These are phyloP conservation scores for Achlya flavicornis DNA, from an alignment of 2,888 invertebrate species.

Conservation along the genomic window DNA sequence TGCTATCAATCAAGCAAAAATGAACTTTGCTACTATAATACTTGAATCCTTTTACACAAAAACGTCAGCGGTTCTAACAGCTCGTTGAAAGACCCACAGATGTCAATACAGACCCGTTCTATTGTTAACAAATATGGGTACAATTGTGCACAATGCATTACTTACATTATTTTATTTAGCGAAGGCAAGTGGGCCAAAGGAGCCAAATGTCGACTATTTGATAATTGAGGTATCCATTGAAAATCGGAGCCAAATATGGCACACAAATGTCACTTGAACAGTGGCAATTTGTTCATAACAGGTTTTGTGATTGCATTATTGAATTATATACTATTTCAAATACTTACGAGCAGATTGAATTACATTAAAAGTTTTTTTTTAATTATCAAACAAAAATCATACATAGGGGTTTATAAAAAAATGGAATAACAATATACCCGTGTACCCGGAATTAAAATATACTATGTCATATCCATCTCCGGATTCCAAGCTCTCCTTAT, in stretches of 20 bases:
- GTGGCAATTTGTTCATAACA: slow-evolving; percentile 19
- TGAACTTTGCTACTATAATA: background rate
- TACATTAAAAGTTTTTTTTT: background rate
- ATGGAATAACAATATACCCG: background rate
- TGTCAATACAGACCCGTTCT: slow-evolving; percentile 67
- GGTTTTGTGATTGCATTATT: background rate
- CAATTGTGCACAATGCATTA: slow-evolving; percentile 75
- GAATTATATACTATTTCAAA: background rate
- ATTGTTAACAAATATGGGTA: slow-evolving; percentile 80
- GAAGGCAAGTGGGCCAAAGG: slow-evolving; percentile 59
- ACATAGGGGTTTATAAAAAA: no score
- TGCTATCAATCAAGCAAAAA: slow-evolving; percentile 1
- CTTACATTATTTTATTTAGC: slow-evolving; percentile 74
- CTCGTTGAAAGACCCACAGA: slow-evolving; percentile 56
- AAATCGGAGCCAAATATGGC: slow-evolving; percentile 49
- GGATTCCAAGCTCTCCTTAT: no score
- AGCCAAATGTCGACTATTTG: slow-evolving; percentile 77
- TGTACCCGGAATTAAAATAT: background rate
- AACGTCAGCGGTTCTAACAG: background rate
- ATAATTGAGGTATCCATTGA: slow-evolving; percentile 69
- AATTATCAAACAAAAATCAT: no score
- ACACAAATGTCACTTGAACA: slow-evolving; percentile 40
- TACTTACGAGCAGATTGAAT: background rate
- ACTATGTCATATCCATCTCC: no score
- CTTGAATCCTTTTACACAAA: background rate